Evolutionary conservation across 2,797 vertebrate species (phyloP), one percentile per base, ranked within the genome.

Genomic region (Molossus molossus): DNA sequence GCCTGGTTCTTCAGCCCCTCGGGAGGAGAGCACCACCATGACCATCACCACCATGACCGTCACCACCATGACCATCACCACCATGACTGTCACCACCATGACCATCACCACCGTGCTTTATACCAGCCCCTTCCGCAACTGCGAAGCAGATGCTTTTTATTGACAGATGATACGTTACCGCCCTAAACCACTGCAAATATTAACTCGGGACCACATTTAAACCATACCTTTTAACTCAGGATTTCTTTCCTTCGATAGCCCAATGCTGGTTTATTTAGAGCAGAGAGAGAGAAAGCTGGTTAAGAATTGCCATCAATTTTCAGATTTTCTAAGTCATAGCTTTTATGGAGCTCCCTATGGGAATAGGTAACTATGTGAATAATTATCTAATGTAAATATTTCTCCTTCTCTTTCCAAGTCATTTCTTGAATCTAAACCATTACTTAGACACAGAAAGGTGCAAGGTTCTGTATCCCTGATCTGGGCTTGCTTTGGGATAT

Each of bases 351-450:
- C 48, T 69, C 69, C 29, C 23, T 85, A 65, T 45, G 57, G 13
- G 37, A 79, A 73, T 75, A 69, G 17, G 12, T 67, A 55, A 57
- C 5, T 10, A 55, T 57, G 62, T 77, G 27, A 45, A 80, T 81
- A 65, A 81, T 62, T 65, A 84, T 57, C 40, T 93, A 57, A 37
- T 84, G 25, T 27, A 77, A 11, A 3, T 82, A 82, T 62, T 69
- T 77, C 48, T 87, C 60, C 67, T 75, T 94, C 67, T 11, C 15
- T 91, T 21, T 53, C n/a, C 48, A 84, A 89, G 72, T 90, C 10
- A 90, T 20, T 57, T 62, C 33, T 94, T 96, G 48, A 83, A 75
- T n/a, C 12, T 90, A 90, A 93, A 92, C 33, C 6, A 83, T 33
- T 87, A 18, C 21, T 50, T 45, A 17, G 86, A 89, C 91, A 11